phyloP scores from a whole-genome alignment of 2,113 vertebrate species.

The Spheniscus mendiculus region DNA sequence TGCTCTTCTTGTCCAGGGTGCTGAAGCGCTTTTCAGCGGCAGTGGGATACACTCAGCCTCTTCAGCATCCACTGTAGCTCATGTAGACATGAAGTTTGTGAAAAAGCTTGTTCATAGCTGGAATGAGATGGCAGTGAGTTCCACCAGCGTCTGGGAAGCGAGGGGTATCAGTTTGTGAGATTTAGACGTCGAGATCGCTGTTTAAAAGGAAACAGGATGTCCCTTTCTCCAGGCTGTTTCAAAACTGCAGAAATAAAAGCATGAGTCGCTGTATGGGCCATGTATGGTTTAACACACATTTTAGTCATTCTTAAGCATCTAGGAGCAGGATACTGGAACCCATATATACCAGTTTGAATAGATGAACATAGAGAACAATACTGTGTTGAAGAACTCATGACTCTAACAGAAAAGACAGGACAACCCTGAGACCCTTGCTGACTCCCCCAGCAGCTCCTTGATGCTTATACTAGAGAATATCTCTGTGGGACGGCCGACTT shows the following conservation, averaged over 20 bases:
- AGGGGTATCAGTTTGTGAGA: background rate
- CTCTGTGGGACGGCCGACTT: background rate
- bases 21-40: background rate
- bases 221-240: background rate
- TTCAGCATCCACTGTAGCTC: background rate
- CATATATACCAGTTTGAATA: background rate
- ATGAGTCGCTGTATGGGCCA: fast-evolving
- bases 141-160: background rate
- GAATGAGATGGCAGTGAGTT: background rate
- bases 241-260: background rate
- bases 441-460: background rate
- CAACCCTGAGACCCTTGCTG: background rate
- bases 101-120: background rate
- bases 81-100: background rate
- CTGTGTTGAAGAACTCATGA: background rate
- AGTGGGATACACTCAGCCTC: fast-evolving
- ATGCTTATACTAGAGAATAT: background rate
- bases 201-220: background rate
- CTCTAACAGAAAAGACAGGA: background rate
- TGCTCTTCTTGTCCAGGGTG: conserved; percentile 58
- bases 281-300: background rate
- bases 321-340: background rate
- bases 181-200: fast-evolving
- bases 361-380: background rate
- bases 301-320: background rate